phyloP scores from a whole-genome alignment of 35 echinoderm and acorn worm species.

The Hemicentrotus pulcherrimus region DNA sequence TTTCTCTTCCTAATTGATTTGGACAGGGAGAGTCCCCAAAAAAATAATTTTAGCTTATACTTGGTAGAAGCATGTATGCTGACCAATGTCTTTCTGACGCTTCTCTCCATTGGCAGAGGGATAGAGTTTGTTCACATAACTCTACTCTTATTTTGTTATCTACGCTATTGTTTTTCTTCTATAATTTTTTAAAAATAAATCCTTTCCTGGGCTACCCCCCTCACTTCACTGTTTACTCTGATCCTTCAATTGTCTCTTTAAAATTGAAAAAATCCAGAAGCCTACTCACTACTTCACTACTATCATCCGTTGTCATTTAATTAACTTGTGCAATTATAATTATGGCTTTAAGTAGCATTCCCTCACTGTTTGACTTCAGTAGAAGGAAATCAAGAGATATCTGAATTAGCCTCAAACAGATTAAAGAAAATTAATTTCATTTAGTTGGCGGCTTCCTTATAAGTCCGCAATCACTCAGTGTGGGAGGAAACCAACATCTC shows the following conservation, averaged over 20 bases:
- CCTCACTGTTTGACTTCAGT: not conserved
- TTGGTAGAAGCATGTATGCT: not conserved
- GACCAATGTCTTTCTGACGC: not conserved
- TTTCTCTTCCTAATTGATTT: not conserved
- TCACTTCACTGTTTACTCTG: not conserved
- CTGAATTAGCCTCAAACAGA: not conserved
- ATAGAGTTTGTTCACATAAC: not conserved
- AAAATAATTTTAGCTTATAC: not conserved
- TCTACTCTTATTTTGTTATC: no score
- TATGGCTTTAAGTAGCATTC: not conserved
- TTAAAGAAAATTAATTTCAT: slow-evolving; percentile 14
- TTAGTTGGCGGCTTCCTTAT: not conserved
- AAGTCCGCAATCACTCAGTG: slow-evolving; percentile 1
- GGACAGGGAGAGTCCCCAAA: not conserved
- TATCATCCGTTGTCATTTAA: not conserved
- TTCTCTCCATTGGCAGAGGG: not conserved
- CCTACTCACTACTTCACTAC: not conserved
- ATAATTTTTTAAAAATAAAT: no score
- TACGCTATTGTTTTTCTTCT: no score
- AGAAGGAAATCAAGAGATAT: not conserved
- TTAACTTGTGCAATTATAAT: not conserved
- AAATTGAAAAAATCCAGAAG: not conserved
- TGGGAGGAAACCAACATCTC: not conserved
- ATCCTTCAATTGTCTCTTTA: not conserved
- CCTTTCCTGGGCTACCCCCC: no score